Base-by-base conservation (phyloP, 2,113 vertebrate genomes). In the Psettodes erumei region DNA sequence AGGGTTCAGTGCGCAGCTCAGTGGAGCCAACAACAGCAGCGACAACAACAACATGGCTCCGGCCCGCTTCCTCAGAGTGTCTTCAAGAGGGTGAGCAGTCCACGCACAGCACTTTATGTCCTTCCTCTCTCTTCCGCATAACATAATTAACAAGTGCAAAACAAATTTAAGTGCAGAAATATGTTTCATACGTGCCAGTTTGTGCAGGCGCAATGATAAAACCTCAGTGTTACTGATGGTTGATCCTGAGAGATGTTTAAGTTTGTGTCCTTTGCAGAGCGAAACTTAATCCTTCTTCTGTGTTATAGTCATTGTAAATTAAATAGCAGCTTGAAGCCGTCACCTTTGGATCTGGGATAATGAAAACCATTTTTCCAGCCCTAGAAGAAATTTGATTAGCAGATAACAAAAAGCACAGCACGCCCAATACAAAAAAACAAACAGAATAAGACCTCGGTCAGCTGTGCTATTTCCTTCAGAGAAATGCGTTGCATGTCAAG, bases 21-120 rank as follows among this genome's bases (percentile, higher is more conserved):
- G 77, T 92, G 90, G 84, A 82, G 78, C 8, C 92, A 87, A 2
- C 94, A 94, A 81, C 90, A 91, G 74, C 79, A 81, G 45, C 87
- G 69, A n/a, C 78, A 83, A 15, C 82, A 90, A 6, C 87, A 79
- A 0, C 71, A 83, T 3, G 88, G 92, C 2, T 82, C 94, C 38
- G 83, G 81, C 60, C 79, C 81, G 13, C 83, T 95, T n/a, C 93
- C 95, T 27, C 96, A 95, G 51, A 96, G 93, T 50, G 93, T 98
- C 90, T 98, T 94, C 84, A 95, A 95, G 94, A 94, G 94, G 94
- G 97, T 99, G 93, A 50, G 95, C 27, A 27, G 7, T 16, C 9
- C 56, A 64, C 55, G 38, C 38, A 15, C 16, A 5, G 19, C 5
- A 30, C 5, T 30, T 50, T 3, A 42, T 23, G 4, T 0, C 8